A percentile compares a stretch with the other conserved stretches of the same genome.
These are phyloP conservation scores for Nasonovia ribisnigri DNA, from an alignment of 2,888 invertebrate genomes.

Conservation along the genomic window DNA sequence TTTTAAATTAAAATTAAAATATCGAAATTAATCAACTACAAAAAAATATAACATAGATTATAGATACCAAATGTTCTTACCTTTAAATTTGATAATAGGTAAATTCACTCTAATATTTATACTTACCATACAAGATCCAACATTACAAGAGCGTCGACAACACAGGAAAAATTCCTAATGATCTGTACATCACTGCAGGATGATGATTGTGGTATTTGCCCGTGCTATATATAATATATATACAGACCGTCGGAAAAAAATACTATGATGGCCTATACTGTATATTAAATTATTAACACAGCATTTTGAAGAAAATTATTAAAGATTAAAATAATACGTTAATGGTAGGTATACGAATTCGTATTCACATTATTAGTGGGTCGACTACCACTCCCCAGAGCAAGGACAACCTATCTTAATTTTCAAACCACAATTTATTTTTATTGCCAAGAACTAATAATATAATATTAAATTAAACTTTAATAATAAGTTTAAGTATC, in stretches of 20 bases:
- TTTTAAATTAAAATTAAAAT: no score
- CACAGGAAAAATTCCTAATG: neutral
- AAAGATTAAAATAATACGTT: constrained; percentile 5
- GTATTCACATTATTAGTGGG: neutral
- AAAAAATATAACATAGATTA: no score
- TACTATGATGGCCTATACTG: neutral
- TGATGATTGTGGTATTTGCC: neutral
- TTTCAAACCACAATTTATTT: neutral
- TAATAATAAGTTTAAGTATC: neutral
- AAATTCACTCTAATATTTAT: no score
- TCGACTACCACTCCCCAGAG: constrained; percentile 11
- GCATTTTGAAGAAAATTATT: neutral
- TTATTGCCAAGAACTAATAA: neutral
- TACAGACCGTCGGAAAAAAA: neutral
- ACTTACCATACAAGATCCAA: no score
- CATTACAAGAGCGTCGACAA: no score
- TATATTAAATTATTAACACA: neutral
- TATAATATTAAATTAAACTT: neutral
- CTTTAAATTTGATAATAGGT: no score
- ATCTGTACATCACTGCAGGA: neutral
- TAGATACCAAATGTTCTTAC: no score
- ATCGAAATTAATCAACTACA: no score
- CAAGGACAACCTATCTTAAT: constrained; percentile 13
- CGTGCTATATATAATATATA: neutral
- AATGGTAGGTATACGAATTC: neutral